Percentiles rank a stretch among this genome's conserved stretches.
Evolutionary conservation across 2,888 invertebrate genomes (phyloP).

Genomic region (Epinotia nisella): DNA sequence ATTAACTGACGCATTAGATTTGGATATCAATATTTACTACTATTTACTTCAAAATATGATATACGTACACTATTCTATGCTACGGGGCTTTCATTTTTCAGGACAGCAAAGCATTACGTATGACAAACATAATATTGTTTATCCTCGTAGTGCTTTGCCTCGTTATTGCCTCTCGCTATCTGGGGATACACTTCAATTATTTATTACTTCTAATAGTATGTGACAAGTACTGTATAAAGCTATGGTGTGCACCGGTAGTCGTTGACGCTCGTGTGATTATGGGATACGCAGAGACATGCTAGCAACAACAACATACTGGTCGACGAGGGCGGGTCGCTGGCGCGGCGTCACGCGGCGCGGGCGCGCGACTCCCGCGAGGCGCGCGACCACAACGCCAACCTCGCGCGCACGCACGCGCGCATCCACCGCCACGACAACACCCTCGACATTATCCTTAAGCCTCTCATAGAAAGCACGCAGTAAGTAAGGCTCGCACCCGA

Average conservation of each 20-base stretch:
- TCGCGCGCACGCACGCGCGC: conserved; percentile 76
- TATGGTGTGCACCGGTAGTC: conserved; percentile 74
- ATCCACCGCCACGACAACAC: conserved; percentile 81
- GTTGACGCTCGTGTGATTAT: conserved; percentile 72
- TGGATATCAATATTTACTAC: conserved; percentile 20
- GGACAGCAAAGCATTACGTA: conserved; percentile 63
- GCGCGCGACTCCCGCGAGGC: conserved; percentile 54
- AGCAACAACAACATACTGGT: conserved; percentile 85
- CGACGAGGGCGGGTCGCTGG: conserved; percentile 79
- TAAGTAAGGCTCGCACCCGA: conserved; percentile 75
- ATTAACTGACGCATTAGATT: conserved; percentile 58
- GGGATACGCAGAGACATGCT: conserved; percentile 84
- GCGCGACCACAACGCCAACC: conserved; percentile 75
- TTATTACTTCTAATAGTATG: conserved; percentile 17
- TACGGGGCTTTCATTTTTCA: conserved; percentile 61
- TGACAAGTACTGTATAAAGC: conserved; percentile 50
- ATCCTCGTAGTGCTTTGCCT: conserved; percentile 37
- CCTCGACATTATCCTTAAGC: conserved; percentile 84
- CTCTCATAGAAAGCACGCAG: conserved; percentile 85
- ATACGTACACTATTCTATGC: conserved; percentile 58
- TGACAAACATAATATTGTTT: conserved; percentile 46
- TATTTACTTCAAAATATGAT: conserved; percentile 33
- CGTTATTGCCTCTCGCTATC: conserved; percentile 48
- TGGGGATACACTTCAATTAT: conserved; percentile 34
- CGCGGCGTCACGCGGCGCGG: conserved; percentile 77